Percentiles rank a stretch among this genome's conserved stretches.
Conservation (phyloP, 1,140 invertebrate species). For the Drosophila hydei region DNA sequence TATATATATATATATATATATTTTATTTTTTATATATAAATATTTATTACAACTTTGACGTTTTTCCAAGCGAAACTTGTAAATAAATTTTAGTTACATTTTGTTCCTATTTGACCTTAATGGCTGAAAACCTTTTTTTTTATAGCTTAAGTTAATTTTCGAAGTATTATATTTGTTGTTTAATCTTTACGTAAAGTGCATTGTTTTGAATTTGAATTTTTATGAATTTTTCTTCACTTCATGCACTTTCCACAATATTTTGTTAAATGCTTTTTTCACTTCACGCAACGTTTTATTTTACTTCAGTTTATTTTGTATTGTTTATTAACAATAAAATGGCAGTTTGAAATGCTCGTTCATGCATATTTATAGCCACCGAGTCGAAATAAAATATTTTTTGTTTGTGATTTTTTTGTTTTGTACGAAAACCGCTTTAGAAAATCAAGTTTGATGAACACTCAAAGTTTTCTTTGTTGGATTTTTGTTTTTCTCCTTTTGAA, state of each 20-base stretch:
- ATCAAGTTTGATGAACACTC: slow-evolving; percentile 43
- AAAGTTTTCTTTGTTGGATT: slow-evolving; percentile 40
- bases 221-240: slow-evolving; percentile 15
- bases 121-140: slow-evolving; percentile 4
- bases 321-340: slow-evolving; percentile 45
- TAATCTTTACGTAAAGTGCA: not conserved
- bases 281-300: slow-evolving; percentile 28
- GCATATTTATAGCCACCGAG: slow-evolving; percentile 43
- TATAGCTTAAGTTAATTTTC: slow-evolving; percentile 15
- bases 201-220: not conserved
- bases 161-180: slow-evolving; percentile 19
- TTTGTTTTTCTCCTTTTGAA: slow-evolving; percentile 26
- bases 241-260: slow-evolving; percentile 29
- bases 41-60: slow-evolving; percentile 25
- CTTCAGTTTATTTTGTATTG: slow-evolving; percentile 24
- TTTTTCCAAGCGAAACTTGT: slow-evolving; percentile 28
- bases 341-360: slow-evolving; percentile 44
- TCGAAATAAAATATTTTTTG: slow-evolving; percentile 9
- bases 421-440: slow-evolving; percentile 42
- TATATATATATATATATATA: too few species aligned
- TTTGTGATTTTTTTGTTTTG: slow-evolving; percentile 15
- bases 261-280: slow-evolving; percentile 33
- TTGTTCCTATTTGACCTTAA: slow-evolving; percentile 18
- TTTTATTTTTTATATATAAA: too few species aligned
- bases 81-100: slow-evolving; percentile 21